phyloP scores from a whole-genome alignment of 2,888 invertebrate species.

The Philaethria dido region DNA sequence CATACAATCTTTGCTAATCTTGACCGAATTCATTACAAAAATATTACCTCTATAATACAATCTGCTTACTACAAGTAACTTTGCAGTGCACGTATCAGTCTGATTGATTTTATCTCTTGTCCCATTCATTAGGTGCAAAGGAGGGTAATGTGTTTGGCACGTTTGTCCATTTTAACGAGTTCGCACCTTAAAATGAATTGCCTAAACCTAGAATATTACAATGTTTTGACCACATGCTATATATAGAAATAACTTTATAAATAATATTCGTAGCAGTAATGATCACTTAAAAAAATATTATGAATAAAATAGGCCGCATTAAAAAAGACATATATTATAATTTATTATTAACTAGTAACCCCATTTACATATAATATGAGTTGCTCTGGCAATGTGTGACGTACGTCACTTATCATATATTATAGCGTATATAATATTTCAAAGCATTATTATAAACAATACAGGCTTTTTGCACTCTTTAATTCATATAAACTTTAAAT shows the following conservation, averaged over 20 bases:
- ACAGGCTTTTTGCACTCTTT: no score
- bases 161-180: conserved; percentile 23
- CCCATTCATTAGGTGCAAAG: conserved; percentile 22
- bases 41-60: neutral
- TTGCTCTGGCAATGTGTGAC: no score
- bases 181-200: conserved; percentile 14
- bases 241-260: neutral
- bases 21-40: neutral
- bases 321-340: no score
- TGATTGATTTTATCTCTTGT: conserved; percentile 21
- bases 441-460: no score
- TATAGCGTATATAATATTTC: no score
- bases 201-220: neutral
- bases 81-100: neutral
- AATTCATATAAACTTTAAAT: no score
- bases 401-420: no score
- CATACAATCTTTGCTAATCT: neutral
- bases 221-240: neutral
- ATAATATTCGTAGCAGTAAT: no score
- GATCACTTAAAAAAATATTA: no score
- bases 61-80: neutral
- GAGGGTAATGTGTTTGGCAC: conserved; percentile 32
- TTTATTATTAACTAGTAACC: no score
- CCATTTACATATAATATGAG: no score
- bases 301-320: no score